Percentiles rank a stretch among this genome's conserved stretches.
phyloP scores from a whole-genome alignment of 53 echinoderm and acorn worm species.

The Astropecten irregularis region DNA sequence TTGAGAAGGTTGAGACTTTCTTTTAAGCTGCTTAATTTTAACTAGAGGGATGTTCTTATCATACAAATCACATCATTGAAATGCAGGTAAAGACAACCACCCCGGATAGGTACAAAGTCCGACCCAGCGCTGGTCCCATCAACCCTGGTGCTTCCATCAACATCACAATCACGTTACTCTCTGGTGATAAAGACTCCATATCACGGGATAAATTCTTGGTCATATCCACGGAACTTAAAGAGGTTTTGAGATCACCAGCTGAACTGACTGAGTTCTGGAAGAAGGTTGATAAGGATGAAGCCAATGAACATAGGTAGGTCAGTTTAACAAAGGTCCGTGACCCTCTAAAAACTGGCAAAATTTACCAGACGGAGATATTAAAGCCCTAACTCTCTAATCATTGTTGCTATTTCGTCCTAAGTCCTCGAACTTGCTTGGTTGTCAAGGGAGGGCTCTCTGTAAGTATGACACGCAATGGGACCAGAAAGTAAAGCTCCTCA shows the following conservation, averaged over 20 bases:
- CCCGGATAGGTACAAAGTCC: slow-evolving; percentile 92
- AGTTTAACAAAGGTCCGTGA: too few relatives aligned
- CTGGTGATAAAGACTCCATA: slow-evolving; percentile 73
- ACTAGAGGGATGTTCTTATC: too few relatives aligned
- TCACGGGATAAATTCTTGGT: slow-evolving; percentile 85
- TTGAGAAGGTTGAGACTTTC: too few relatives aligned
- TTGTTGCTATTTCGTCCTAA: too few relatives aligned
- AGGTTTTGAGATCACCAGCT: slow-evolving; percentile 53
- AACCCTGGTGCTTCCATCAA: slow-evolving; percentile 75
- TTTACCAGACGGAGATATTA: too few relatives aligned
- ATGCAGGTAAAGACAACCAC: slow-evolving; percentile 90
- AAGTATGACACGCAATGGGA: too few relatives aligned
- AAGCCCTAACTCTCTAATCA: too few relatives aligned
- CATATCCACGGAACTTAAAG: slow-evolving; percentile 74
- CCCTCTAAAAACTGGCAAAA: too few relatives aligned
- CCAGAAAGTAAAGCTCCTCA: too few relatives aligned
- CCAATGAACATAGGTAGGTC: slow-evolving; percentile 84
- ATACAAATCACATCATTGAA: background rate
- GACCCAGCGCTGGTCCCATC: slow-evolving; percentile 90
- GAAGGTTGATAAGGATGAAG: slow-evolving; percentile 61
- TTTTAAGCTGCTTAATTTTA: too few relatives aligned
- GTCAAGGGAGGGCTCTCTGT: too few relatives aligned
- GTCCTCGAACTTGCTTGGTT: too few relatives aligned
- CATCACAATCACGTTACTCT: slow-evolving; percentile 67
- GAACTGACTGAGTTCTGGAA: slow-evolving; percentile 89